Conservation (phyloP, 2,113 vertebrate genomes). For the Onychostoma macrolepis region DNA sequence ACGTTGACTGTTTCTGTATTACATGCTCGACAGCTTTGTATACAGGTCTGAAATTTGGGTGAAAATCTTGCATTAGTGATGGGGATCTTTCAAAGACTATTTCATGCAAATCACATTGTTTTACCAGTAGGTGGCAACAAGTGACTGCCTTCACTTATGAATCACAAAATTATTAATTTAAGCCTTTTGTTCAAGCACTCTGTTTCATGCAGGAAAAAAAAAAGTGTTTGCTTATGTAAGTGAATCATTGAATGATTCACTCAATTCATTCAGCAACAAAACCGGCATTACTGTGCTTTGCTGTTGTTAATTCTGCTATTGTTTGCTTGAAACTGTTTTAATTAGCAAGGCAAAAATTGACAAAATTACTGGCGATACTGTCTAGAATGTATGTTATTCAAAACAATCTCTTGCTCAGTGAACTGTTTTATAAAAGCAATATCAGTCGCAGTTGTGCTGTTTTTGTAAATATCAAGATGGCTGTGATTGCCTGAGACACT, state of each 20-base stretch:
- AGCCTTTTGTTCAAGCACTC: background rate
- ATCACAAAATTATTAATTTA: background rate
- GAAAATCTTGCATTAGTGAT: background rate
- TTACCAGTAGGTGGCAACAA: background rate
- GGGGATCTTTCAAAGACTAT: background rate
- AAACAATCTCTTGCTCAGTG: too few species aligned
- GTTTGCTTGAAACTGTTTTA: background rate
- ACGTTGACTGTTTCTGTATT: background rate
- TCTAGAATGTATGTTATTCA: too few species aligned
- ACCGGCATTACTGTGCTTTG: background rate
- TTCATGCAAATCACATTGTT: background rate
- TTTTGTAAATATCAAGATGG: too few species aligned
- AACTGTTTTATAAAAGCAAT: too few species aligned
- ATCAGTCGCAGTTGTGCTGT: too few species aligned
- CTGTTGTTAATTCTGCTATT: background rate
- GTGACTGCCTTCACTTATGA: background rate
- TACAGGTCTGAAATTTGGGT: background rate
- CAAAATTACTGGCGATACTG: background rate
- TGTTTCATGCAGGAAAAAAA: background rate
- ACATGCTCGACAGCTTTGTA: background rate
- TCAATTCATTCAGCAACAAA: background rate
- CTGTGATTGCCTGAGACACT: too few species aligned
- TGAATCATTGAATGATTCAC: constrained; percentile 1
- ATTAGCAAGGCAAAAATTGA: background rate
- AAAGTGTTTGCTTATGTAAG: background rate